phyloP scores from a whole-genome alignment of 2,888 invertebrate genomes.

The Anticlea derivata region DNA sequence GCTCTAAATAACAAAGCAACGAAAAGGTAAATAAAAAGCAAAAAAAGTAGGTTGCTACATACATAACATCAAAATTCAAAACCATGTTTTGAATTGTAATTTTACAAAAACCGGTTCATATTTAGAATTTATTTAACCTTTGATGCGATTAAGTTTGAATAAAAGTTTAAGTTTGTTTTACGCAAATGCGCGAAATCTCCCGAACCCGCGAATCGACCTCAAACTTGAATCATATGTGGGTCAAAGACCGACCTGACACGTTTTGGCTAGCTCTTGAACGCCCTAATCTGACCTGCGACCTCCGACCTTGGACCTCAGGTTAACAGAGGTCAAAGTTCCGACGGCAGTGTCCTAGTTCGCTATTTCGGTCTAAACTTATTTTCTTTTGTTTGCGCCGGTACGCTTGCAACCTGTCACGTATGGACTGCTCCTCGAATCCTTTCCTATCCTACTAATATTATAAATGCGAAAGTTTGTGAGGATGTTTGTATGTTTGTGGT shows the following conservation, averaged over 20 bases:
- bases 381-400: background rate
- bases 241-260: constrained; percentile 56
- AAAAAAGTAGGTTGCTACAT: no score
- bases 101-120: no score
- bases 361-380: constrained; percentile 7
- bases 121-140: no score
- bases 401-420: no score
- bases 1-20: no score
- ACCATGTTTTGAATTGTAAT: no score
- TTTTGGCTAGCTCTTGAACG: constrained; percentile 66
- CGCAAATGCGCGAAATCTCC: background rate
- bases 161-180: background rate
- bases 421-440: no score
- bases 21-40: no score
- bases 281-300: constrained; percentile 64
- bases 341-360: constrained; percentile 17
- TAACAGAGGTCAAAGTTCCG: constrained; percentile 58
- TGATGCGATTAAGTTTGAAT: background rate
- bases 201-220: constrained; percentile 45
- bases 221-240: constrained; percentile 65
- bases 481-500: no score
- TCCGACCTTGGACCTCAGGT: constrained; percentile 62
- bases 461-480: no score
- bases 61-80: no score
- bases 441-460: no score